These are phyloP conservation scores for Argyresthia goedartella DNA, from an alignment of 2,888 invertebrate species.

Conservation along the genomic window DNA sequence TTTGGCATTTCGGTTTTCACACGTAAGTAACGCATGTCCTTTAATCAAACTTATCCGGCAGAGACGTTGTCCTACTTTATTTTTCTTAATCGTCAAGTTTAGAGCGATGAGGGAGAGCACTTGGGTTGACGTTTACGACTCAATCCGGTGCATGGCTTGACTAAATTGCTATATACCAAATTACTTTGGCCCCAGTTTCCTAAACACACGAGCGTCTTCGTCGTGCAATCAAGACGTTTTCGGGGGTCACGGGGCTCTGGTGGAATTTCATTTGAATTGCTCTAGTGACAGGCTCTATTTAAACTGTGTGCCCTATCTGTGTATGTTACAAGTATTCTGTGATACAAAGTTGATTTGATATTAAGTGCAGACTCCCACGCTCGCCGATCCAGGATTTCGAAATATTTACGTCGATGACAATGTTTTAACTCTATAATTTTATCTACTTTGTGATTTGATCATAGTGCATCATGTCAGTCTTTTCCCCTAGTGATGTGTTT, in stretches of 20 bases:
- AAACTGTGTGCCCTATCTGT: slow-evolving; percentile 51
- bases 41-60: too few relatives aligned
- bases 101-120: slow-evolving; percentile 21
- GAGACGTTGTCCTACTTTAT: slow-evolving; percentile 8
- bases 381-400: background rate
- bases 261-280: slow-evolving; percentile 36
- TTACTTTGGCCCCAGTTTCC: slow-evolving; percentile 34
- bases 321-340: slow-evolving; percentile 31
- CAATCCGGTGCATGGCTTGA: slow-evolving; percentile 55
- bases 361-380: slow-evolving; percentile 1
- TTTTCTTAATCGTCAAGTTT: slow-evolving; percentile 38
- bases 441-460: too few relatives aligned
- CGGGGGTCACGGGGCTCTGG: slow-evolving; percentile 36
- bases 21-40: too few relatives aligned
- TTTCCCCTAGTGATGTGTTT: too few relatives aligned
- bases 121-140: slow-evolving; percentile 64
- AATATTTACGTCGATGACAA: background rate
- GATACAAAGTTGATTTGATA: slow-evolving; percentile 15
- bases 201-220: background rate
- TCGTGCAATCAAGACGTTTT: slow-evolving; percentile 15
- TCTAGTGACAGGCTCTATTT: slow-evolving; percentile 47
- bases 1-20: slow-evolving; percentile 2
- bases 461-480: too few relatives aligned
- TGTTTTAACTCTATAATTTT: too few relatives aligned
- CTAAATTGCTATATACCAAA: slow-evolving; percentile 41